Conservation (phyloP, 2,888 invertebrate species). For the Heterodera filipjevi region DNA sequence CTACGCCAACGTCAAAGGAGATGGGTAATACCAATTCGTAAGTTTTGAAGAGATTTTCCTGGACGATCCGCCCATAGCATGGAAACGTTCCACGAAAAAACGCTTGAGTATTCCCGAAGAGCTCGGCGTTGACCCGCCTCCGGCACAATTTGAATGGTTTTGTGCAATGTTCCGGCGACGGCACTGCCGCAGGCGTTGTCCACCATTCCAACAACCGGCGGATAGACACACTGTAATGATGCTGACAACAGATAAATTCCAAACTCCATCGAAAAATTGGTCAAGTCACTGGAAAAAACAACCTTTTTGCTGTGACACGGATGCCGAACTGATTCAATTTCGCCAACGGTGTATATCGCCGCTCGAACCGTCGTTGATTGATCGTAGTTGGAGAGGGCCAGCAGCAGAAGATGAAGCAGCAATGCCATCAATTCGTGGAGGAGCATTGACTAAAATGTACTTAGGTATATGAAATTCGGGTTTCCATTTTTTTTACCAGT, state of each 20-base stretch:
- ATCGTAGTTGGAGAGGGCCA: conserved; percentile 1
- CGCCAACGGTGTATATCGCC: conserved; percentile 74
- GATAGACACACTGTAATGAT: conserved; percentile 6
- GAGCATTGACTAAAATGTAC: neutral
- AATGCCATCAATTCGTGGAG: neutral
- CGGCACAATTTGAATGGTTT: conserved; percentile 26
- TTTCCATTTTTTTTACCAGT: neutral
- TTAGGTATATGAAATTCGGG: neutral
- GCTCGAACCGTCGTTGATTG: conserved; percentile 46
- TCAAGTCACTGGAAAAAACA: neutral
- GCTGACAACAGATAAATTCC: neutral
- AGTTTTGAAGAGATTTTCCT: conserved; percentile 49
- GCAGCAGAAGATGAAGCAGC: neutral
- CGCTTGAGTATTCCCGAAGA: conserved; percentile 44
- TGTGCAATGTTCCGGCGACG: neutral
- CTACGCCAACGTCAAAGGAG: too few species aligned
- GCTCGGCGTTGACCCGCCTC: conserved; percentile 7
- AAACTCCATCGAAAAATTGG: neutral
- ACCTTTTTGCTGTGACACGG: conserved; percentile 12
- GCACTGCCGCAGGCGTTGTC: neutral
- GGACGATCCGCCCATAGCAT: conserved; percentile 47
- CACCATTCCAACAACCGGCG: neutral
- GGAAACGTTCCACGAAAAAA: conserved; percentile 53
- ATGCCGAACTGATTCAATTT: conserved; percentile 68
- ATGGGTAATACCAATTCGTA: conserved; percentile 36